Conservation (phyloP, 2,888 invertebrate genomes). For the Augochlorella aurata region DNA sequence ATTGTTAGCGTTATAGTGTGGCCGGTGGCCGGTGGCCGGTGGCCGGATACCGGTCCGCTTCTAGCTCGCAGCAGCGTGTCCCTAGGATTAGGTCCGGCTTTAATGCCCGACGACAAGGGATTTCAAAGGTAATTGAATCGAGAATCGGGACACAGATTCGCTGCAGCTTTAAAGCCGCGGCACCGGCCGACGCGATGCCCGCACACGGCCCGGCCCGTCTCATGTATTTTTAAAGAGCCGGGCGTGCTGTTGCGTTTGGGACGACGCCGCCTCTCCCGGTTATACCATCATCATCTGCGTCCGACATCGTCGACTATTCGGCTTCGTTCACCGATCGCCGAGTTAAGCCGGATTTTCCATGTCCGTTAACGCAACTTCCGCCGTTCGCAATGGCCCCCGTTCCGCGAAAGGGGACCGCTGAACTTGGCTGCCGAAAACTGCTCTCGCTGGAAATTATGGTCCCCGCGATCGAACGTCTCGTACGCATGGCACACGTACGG, state of each 20-base stretch:
- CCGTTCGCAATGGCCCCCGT: not conserved
- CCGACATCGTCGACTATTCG: constrained; percentile 1
- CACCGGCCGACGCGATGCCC: not conserved
- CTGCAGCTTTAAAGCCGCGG: constrained; percentile 55
- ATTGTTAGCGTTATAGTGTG: constrained; percentile 39
- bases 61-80: constrained; percentile 38
- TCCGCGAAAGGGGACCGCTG: not conserved
- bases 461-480: too few species aligned
- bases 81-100: constrained; percentile 65
- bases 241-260: not conserved
- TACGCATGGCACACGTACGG: constrained; percentile 58
- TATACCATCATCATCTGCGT: not conserved
- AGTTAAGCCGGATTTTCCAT: not conserved
- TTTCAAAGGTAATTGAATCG: constrained; percentile 70
- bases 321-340: not conserved
- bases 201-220: too few species aligned
- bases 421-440: not conserved
- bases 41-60: constrained; percentile 22
- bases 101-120: constrained; percentile 67
- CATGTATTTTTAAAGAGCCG: constrained; percentile 22
- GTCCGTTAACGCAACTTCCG: not conserved
- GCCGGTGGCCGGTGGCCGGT: constrained; percentile 30
- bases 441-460: too few species aligned
- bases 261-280: not conserved
- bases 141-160: constrained; percentile 59